Evolutionary conservation across 2,797 vertebrate species (phyloP), one percentile per base, ranked within the genome.

Genomic region (Chlorospingus semifuscus): DNA sequence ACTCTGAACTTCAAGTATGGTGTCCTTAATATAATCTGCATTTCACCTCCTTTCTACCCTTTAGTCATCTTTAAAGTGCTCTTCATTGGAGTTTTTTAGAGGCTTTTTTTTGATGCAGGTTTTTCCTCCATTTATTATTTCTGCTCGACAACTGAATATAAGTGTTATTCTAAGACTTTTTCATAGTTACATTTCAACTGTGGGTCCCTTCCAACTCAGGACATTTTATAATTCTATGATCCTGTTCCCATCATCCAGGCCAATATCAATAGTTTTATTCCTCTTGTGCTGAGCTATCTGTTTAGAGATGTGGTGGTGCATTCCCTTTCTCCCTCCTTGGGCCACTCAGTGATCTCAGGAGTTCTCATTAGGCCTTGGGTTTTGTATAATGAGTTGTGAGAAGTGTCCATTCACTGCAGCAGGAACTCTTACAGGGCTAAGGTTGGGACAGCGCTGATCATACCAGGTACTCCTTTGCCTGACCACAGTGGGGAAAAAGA

Each of bases 341-440:
- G 39, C 60, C 5, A 6, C 53, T 46, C n/a, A 34, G 0, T 0
- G 1, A 27, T 46, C 60, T 59, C 34, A 66, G 39, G 46, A 81
- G 39, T 59, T 66, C 46, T 74, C 21, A 13, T 41, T 32, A 32
- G 39, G 46, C 39, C 30, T 74, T 5, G 2, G 30, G 6, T 71
- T 80, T 65, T 44, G 23, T 57, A 20, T 14, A n/a, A 27, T 32
- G 10, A 68, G 12, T 32, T 68, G 26, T 30, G 46, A 53, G 69
- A 81, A 53, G 26, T 36, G 47, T 47, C 39, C 30, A 32, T 13
- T 66, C 46, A 41, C 26, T 0, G 0, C 47, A 74, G 69, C 39
- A 81, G 46, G 39, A 46, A 6, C 18, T 60, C 21, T 66, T 19
- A 32, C 18, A 41, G 23, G 15, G 26, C 69, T 60, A 4, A 12